These are phyloP conservation scores for Leptinotarsa defecta DNA, from an alignment of 1,140 invertebrate species.

Conservation along the genomic window DNA sequence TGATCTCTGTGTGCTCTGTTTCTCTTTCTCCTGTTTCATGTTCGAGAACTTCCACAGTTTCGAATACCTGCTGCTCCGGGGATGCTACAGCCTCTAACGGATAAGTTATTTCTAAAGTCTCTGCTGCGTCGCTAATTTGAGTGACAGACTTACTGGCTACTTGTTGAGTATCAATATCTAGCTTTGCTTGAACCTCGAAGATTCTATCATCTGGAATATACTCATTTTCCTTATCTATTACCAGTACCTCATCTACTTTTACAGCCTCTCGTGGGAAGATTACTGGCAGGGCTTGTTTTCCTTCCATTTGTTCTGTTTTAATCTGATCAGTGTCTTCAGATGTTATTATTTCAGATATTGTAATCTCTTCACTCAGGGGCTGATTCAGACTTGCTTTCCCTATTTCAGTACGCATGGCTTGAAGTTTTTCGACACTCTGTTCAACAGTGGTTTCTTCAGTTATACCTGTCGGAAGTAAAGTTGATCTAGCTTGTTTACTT, in stretches of 20 bases:
- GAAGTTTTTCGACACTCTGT: conserved; percentile 58
- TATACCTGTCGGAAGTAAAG: conserved; percentile 62
- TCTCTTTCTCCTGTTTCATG: conserved; percentile 64
- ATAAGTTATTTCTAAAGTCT: conserved; percentile 51
- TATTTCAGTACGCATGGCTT: conserved; percentile 51
- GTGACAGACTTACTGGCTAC: conserved; percentile 61
- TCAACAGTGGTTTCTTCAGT: conserved; percentile 64
- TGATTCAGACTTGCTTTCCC: conserved; percentile 59
- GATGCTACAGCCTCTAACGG: conserved; percentile 57
- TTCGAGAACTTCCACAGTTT: conserved; percentile 61
- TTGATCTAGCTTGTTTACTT: conserved; percentile 60
- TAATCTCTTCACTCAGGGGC: conserved; percentile 59
- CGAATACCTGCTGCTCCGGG: conserved; percentile 56
- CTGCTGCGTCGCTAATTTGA: conserved; percentile 58
- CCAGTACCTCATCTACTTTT: conserved; percentile 59
- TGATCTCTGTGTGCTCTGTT: conserved; percentile 56
- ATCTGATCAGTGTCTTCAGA: conserved; percentile 57
- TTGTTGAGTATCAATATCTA: conserved; percentile 58
- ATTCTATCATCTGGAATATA: conserved; percentile 48
- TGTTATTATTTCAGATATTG: conserved; percentile 60
- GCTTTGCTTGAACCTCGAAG: conserved; percentile 52
- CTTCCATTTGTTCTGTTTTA: conserved; percentile 51
- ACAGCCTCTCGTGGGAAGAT: conserved; percentile 61
- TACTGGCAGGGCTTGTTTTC: conserved; percentile 57
- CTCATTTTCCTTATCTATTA: conserved; percentile 59